Percentiles rank a stretch among this genome's conserved stretches.
Evolutionary conservation across 2,797 vertebrate genomes (phyloP).

Genomic region (Labeo calbasu): DNA sequence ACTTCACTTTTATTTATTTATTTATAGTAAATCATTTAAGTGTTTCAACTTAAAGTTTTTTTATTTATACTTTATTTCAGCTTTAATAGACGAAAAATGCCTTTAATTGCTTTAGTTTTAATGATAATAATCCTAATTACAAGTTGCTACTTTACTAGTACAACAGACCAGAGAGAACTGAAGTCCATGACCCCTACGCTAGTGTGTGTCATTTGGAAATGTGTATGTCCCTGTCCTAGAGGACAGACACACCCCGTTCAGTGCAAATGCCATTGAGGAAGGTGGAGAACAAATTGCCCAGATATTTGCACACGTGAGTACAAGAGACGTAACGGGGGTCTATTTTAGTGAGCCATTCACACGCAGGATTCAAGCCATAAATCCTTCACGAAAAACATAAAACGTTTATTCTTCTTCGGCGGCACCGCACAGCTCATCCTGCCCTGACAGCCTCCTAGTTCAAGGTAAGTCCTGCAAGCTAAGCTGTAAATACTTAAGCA

Average conservation of each 20-base stretch:
- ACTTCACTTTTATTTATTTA: too few species aligned
- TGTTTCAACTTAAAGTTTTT: too few species aligned
- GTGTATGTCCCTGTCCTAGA: not conserved
- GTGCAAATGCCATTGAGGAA: conserved; percentile 63
- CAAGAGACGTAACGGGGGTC: conserved; percentile 61
- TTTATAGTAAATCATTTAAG: too few species aligned
- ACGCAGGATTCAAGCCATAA: conserved; percentile 66
- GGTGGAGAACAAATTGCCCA: conserved; percentile 71
- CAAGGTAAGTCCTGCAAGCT: conserved; percentile 70
- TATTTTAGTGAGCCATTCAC: conserved; percentile 81
- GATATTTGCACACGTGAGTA: conserved; percentile 68
- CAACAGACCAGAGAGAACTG: not conserved
- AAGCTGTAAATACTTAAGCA: not conserved
- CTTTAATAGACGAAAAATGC: too few species aligned
- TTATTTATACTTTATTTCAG: too few species aligned
- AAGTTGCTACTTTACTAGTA: not conserved
- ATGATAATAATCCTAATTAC: too few species aligned
- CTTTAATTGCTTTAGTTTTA: too few species aligned
- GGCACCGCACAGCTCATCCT: conserved; percentile 54
- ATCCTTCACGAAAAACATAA: conserved; percentile 71
- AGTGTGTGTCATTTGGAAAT: conserved; percentile 38
- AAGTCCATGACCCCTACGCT: conserved; percentile 41
- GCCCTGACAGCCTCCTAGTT: conserved; percentile 56
- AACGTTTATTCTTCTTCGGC: conserved; percentile 66
- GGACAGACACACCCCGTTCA: not conserved